Conservation (phyloP, 1,140 invertebrate genomes). For the Battus philenor region DNA sequence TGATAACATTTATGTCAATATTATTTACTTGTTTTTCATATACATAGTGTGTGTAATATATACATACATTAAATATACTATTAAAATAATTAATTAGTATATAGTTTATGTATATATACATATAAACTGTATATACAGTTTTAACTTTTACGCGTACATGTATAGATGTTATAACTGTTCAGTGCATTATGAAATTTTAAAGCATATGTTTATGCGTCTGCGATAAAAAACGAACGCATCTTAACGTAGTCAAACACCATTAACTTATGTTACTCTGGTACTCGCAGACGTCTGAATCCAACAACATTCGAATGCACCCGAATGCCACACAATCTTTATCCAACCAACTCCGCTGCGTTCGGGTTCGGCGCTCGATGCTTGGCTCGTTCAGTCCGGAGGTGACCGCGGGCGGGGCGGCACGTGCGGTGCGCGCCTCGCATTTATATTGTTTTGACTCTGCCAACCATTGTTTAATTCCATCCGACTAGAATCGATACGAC, state of each 20-base stretch:
- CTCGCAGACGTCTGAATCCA: constrained; percentile 37
- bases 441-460: constrained; percentile 64
- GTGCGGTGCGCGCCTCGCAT: constrained; percentile 64
- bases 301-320: constrained; percentile 50
- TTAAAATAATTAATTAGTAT: too few relatives aligned
- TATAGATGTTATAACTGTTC: too few relatives aligned
- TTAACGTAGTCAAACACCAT: constrained; percentile 21
- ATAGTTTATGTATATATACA: too few relatives aligned
- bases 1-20: too few relatives aligned
- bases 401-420: constrained; percentile 71
- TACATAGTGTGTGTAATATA: too few relatives aligned
- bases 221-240: constrained; percentile 13
- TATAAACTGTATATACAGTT: too few relatives aligned
- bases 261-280: constrained; percentile 36
- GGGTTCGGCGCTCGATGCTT: constrained; percentile 17
- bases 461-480: constrained; percentile 66
- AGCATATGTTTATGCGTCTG: neutral
- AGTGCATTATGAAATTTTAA: neutral
- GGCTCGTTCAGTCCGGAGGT: constrained; percentile 50
- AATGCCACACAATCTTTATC: constrained; percentile 56
- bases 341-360: constrained; percentile 20
- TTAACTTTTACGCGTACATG: too few relatives aligned
- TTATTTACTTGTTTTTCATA: too few relatives aligned
- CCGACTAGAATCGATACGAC: constrained; percentile 60
- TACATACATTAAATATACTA: too few relatives aligned